Conservation (phyloP, 2,888 invertebrate species). For the Leptura quadrifasciata region DNA sequence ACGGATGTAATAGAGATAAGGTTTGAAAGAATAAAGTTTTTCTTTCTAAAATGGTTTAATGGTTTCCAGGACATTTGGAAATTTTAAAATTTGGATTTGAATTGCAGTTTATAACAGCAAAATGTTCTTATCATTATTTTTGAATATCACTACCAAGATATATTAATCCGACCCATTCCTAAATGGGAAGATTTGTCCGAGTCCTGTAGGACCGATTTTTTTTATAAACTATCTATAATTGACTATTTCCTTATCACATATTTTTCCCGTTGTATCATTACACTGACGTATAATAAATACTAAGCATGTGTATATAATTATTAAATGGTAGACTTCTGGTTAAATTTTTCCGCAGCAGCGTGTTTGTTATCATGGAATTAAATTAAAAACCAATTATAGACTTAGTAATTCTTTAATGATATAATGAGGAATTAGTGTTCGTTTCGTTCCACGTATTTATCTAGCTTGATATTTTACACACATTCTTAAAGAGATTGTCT, state of each 20-base stretch:
- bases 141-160: too few species aligned
- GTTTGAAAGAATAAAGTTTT: too few species aligned
- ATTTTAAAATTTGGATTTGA: too few species aligned
- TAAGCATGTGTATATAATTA: not conserved
- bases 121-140: too few species aligned
- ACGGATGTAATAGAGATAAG: too few species aligned
- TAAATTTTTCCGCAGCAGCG: not conserved
- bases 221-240: not conserved
- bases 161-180: too few species aligned
- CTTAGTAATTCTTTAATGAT: slow-evolving; percentile 5
- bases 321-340: not conserved
- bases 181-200: too few species aligned
- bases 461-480: slow-evolving; percentile 40
- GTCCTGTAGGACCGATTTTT: too few species aligned
- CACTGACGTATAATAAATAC: too few species aligned
- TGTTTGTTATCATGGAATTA: not conserved
- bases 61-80: too few species aligned
- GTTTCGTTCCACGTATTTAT: slow-evolving; percentile 15
- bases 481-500: slow-evolving; percentile 43
- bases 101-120: too few species aligned
- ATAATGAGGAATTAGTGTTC: slow-evolving; percentile 19
- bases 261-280: not conserved
- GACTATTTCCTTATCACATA: not conserved
- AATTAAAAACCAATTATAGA: slow-evolving; percentile 1
- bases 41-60: too few species aligned